Evolutionary conservation across 2,113 vertebrate species (phyloP).

Genomic region (Hemibagrus wyckioides): DNA sequence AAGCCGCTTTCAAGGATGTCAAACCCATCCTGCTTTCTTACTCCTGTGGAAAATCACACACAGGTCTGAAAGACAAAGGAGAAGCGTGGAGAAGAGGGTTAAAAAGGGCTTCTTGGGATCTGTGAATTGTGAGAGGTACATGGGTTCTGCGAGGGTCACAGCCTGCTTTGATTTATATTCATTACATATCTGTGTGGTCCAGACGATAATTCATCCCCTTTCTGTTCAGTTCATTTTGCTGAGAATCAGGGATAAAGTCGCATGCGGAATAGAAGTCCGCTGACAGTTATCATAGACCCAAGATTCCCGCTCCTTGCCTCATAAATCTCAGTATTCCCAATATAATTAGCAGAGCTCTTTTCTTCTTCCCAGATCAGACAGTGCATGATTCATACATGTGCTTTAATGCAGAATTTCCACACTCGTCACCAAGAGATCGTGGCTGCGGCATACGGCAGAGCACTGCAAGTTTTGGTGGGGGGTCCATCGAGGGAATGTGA

Average conservation of each 20-base stretch:
- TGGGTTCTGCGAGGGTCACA: slow-evolving; percentile 18
- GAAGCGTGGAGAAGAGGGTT: slow-evolving; percentile 12
- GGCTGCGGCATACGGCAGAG: slow-evolving; percentile 45
- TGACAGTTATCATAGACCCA: slow-evolving; percentile 33
- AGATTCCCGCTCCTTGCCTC: slow-evolving; percentile 22
- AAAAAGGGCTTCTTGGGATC: neutral
- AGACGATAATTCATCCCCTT: slow-evolving; percentile 27
- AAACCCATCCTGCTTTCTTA: neutral
- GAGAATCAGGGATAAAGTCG: slow-evolving; percentile 23
- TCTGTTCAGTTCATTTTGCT: slow-evolving; percentile 21
- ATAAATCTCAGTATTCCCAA: slow-evolving; percentile 62
- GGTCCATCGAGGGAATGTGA: slow-evolving; percentile 46
- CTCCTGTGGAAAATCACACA: slow-evolving; percentile 23
- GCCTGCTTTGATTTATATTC: slow-evolving; percentile 47
- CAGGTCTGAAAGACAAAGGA: slow-evolving; percentile 16
- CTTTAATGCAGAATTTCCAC: slow-evolving; percentile 58
- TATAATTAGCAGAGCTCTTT: slow-evolving; percentile 63
- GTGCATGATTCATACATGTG: slow-evolving; percentile 65
- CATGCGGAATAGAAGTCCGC: slow-evolving; percentile 18
- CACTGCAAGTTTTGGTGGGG: slow-evolving; percentile 10
- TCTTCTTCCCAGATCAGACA: slow-evolving; percentile 59
- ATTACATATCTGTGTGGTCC: slow-evolving; percentile 49
- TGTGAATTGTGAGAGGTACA: neutral
- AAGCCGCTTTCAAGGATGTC: neutral
- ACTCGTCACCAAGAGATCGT: slow-evolving; percentile 60